phyloP scores from a whole-genome alignment of 2,888 invertebrate genomes.

The Xestobium rufovillosum region DNA sequence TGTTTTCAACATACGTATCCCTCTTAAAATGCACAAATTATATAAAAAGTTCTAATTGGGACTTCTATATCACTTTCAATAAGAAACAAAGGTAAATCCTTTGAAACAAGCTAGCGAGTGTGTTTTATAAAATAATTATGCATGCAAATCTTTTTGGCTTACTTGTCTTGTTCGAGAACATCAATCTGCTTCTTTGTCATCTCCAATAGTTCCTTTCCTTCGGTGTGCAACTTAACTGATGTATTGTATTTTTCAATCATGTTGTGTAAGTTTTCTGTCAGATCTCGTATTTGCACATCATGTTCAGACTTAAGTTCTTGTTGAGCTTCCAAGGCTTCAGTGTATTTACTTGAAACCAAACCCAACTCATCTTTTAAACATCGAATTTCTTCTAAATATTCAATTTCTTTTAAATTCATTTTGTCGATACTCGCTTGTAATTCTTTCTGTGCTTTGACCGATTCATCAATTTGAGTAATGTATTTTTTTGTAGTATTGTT shows the following conservation, averaged over 20 bases:
- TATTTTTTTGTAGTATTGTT: neutral
- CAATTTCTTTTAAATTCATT: slow-evolving; percentile 16
- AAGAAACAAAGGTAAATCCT: too few relatives aligned
- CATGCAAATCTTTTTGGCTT: too few relatives aligned
- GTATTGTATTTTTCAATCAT: slow-evolving; percentile 24
- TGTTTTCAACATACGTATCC: too few relatives aligned
- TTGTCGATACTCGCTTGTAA: slow-evolving; percentile 12
- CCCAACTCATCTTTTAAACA: slow-evolving; percentile 20
- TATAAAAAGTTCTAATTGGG: too few relatives aligned
- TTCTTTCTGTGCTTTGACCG: neutral
- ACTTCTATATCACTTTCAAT: too few relatives aligned
- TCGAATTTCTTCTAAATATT: slow-evolving; percentile 19
- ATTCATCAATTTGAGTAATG: neutral
- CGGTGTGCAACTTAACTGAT: slow-evolving; percentile 27
- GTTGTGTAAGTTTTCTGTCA: slow-evolving; percentile 25
- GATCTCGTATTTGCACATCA: slow-evolving; percentile 19
- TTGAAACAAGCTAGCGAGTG: too few relatives aligned
- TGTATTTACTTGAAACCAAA: slow-evolving; percentile 20
- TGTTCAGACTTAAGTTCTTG: slow-evolving; percentile 22
- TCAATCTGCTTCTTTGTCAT: neutral
- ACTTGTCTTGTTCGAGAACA: neutral
- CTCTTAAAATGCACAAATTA: too few relatives aligned
- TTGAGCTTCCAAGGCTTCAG: slow-evolving; percentile 18
- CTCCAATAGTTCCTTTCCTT: slow-evolving; percentile 24
- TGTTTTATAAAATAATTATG: too few relatives aligned